These are phyloP conservation scores for Ramphastos sulfuratus DNA, from an alignment of 2,113 vertebrate genomes.

Conservation along the genomic window DNA sequence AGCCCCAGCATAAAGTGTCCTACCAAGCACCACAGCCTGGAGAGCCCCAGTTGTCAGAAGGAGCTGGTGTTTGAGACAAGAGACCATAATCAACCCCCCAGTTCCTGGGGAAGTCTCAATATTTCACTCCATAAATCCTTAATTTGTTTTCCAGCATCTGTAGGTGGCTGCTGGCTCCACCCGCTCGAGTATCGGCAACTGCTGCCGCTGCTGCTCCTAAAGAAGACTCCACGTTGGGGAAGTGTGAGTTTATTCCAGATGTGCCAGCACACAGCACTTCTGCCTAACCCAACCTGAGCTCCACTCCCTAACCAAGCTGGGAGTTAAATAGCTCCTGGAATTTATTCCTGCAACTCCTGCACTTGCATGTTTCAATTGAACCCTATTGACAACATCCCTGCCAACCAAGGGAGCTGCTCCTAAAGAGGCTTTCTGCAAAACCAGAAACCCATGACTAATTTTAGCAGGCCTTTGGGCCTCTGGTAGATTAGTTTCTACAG, in stretches of 20 bases:
- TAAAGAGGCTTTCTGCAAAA: neutral
- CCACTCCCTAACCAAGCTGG: constrained; percentile 14
- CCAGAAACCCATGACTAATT: constrained; percentile 13
- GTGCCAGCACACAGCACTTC: constrained; percentile 16
- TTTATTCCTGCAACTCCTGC: constrained; percentile 48
- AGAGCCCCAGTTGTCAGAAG: neutral
- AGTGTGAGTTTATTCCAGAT: constrained; percentile 68
- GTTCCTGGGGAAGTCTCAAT: constrained; percentile 5
- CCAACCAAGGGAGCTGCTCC: neutral
- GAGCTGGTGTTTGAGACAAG: neutral
- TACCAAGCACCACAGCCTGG: neutral
- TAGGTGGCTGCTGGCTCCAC: neutral
- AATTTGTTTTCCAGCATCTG: constrained; percentile 43
- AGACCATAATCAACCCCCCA: neutral
- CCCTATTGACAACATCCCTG: neutral
- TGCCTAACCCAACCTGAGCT: constrained; percentile 20
- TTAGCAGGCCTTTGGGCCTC: constrained; percentile 6
- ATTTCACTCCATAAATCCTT: constrained; percentile 18
- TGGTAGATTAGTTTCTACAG: constrained; percentile 3
- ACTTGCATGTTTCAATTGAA: constrained; percentile 51
- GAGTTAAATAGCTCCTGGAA: constrained; percentile 55
- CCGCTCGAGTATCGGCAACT: constrained; percentile 31
- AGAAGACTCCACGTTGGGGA: constrained; percentile 60
- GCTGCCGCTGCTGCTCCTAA: constrained; percentile 20
- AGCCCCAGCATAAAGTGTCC: neutral